Evolutionary conservation across 2,113 vertebrate genomes (phyloP).

Genomic region (cat (Felis catus)): F.catus_Fca126_mat1.0 CM031423.1:78263001-78263500

Average conservation of each 20-base stretch:
- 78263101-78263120: background rate
- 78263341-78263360: too few species aligned
- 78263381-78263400: background rate
- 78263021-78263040: background rate
- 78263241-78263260: too few species aligned
- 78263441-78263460: background rate
- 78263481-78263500: background rate
- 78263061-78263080: background rate
- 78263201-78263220: too few species aligned
- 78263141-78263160: too few species aligned
- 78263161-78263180: too few species aligned
- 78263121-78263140: background rate
- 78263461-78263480: background rate
- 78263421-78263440: background rate
- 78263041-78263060: background rate
- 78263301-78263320: too few species aligned
- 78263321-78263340: too few species aligned
- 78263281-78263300: too few species aligned
- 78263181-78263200: too few species aligned
- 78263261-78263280: too few species aligned
- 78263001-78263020: background rate
- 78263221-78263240: too few species aligned
- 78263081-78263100: background rate
- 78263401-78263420: background rate
- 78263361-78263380: background rate